phyloP scores from a whole-genome alignment of 2,888 invertebrate genomes.

The Dromius quadrimaculatus region DNA sequence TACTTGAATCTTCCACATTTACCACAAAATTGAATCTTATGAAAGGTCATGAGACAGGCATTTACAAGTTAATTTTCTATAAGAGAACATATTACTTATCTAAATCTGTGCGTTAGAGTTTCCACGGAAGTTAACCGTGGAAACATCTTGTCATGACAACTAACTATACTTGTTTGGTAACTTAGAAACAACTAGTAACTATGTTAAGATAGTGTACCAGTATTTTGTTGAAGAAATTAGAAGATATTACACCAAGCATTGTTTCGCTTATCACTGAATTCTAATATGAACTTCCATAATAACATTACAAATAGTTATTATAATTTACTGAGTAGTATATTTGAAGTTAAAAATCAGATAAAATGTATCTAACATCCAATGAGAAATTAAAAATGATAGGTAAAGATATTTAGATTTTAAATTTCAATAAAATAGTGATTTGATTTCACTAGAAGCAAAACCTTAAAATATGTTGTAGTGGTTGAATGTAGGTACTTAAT shows the following conservation, averaged over 20 bases:
- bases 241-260: constrained; percentile 21
- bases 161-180: constrained; percentile 40
- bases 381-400: too few relatives aligned
- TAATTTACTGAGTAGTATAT: background rate
- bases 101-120: constrained; percentile 32
- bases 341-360: background rate
- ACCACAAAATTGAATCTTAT: constrained; percentile 13
- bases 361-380: too few relatives aligned
- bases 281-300: constrained; percentile 18
- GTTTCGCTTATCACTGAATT: constrained; percentile 14
- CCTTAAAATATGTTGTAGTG: too few relatives aligned
- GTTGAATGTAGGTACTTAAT: too few relatives aligned
- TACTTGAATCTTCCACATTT: background rate
- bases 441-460: too few relatives aligned
- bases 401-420: too few relatives aligned
- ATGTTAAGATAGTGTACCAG: constrained; percentile 30
- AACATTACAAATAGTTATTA: constrained; percentile 6
- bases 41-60: constrained; percentile 23
- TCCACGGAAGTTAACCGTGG: constrained; percentile 30
- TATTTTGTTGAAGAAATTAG: constrained; percentile 37
- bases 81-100: constrained; percentile 35
- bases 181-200: constrained; percentile 28
- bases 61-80: constrained; percentile 38
- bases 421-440: too few relatives aligned
- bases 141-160: constrained; percentile 47